These are phyloP conservation scores for Coenonympha arcania DNA, from an alignment of 2,888 invertebrate genomes.

Conservation along the genomic window DNA sequence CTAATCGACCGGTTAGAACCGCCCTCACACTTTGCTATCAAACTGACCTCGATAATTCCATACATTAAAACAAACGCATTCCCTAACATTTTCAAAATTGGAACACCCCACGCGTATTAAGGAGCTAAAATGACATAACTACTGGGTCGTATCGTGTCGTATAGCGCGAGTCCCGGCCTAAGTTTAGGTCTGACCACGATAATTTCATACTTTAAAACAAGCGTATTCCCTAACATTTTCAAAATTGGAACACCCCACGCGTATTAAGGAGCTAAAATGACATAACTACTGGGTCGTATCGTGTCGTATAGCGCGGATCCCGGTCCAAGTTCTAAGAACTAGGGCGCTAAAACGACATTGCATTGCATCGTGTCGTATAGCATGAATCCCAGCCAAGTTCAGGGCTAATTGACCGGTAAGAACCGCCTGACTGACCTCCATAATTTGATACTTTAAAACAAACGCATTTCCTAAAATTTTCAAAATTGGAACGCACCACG, in stretches of 20 bases:
- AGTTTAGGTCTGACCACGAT: conserved; percentile 55
- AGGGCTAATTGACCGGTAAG: conserved; percentile 49
- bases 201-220: no score
- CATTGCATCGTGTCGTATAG: conserved; percentile 4
- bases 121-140: conserved; percentile 22
- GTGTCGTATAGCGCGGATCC: no score
- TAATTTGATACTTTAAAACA: conserved; percentile 8
- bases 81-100: conserved; percentile 1
- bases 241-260: conserved; percentile 2
- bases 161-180: conserved; percentile 37
- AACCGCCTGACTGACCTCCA: conserved; percentile 29
- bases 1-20: conserved; percentile 40
- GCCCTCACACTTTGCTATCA: conserved; percentile 31
- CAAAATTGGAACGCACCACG: conserved; percentile 2
- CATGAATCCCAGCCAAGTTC: conserved; percentile 49
- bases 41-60: conserved; percentile 32
- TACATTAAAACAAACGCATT: no score
- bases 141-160: no score
- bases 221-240: no score
- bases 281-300: conserved; percentile 16
- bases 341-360: conserved; percentile 20
- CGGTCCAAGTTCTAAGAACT: no score
- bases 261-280: conserved; percentile 16
- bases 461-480: background rate
- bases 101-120: background rate